These are phyloP conservation scores for Anthoscopus minutus DNA, from an alignment of 2,113 vertebrate genomes.

Conservation along the genomic window DNA sequence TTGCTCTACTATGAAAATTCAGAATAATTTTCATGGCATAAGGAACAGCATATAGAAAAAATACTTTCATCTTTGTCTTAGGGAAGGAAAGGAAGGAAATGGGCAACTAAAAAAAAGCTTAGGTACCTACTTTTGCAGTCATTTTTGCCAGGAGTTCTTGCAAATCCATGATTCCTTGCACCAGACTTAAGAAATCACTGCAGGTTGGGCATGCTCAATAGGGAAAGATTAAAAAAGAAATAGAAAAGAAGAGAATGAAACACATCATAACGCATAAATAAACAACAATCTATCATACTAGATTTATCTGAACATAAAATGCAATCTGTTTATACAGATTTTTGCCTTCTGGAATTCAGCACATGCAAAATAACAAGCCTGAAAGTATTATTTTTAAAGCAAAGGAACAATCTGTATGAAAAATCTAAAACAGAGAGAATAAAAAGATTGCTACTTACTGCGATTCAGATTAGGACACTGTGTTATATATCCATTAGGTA, in stretches of 20 bases:
- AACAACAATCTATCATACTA: not conserved
- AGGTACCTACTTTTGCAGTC: constrained; percentile 89
- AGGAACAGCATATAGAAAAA: not conserved
- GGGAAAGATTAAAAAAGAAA: constrained; percentile 50
- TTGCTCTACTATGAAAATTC: not conserved
- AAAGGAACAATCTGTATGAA: not conserved
- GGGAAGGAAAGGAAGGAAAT: not conserved
- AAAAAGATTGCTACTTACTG: constrained; percentile 81
- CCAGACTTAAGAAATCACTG: constrained; percentile 96
- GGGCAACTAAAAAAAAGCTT: not conserved
- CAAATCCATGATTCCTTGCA: constrained; percentile 98
- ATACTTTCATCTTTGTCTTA: not conserved
- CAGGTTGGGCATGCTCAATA: constrained; percentile 94
- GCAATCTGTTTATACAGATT: not conserved
- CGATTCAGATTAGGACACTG: constrained; percentile 97
- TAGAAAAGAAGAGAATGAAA: not conserved
- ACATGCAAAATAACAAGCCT: not conserved
- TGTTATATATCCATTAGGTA: constrained; percentile 88
- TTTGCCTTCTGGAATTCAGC: not conserved
- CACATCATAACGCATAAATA: constrained; percentile 26
- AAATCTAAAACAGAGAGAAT: not conserved
- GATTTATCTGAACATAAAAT: not conserved
- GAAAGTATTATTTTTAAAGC: not conserved
- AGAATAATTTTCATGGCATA: not conserved
- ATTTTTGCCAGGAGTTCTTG: constrained; percentile 97